Evolutionary conservation across 2,797 vertebrate species (phyloP).

Genomic region (Taeniopygia guttata): DNA sequence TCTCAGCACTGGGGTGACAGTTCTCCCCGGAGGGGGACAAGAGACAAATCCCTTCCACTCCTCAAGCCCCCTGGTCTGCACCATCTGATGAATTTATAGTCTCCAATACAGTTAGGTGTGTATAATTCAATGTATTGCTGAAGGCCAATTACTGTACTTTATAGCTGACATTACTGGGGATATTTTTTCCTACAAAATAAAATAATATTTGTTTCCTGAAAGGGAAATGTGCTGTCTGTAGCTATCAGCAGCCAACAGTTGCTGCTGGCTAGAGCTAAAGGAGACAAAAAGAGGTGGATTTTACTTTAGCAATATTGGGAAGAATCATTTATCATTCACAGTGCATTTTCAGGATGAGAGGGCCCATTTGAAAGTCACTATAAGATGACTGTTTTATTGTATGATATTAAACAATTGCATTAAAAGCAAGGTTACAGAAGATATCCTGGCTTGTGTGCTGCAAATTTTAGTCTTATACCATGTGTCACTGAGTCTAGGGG

Average conservation of each 20-base stretch:
- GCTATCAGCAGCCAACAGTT: conserved; percentile 59
- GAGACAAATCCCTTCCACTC: conserved; percentile 58
- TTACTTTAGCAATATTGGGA: background rate
- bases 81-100: conserved; percentile 61
- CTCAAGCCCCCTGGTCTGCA: conserved; percentile 18
- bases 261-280: conserved; percentile 39
- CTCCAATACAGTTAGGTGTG: conserved; percentile 49
- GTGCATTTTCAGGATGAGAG: background rate
- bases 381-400: background rate
- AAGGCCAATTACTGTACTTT: conserved; percentile 66
- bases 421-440: background rate
- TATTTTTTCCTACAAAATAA: conserved; percentile 52
- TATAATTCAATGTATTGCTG: conserved; percentile 60
- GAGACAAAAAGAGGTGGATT: conserved; percentile 26
- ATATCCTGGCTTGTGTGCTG: background rate
- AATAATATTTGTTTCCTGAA: conserved; percentile 63
- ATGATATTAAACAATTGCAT: background rate
- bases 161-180: conserved; percentile 57
- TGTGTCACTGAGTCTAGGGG: accelerated
- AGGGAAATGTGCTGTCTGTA: conserved; percentile 36
- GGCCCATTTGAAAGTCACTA: background rate
- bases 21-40: conserved; percentile 39
- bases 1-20: conserved; percentile 47
- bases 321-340: conserved; percentile 3
- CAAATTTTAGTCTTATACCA: background rate